A percentile compares a stretch with the other conserved stretches of the same genome.
Conservation (phyloP, 2,113 vertebrate genomes). For the Tragulus kanchil region DNA sequence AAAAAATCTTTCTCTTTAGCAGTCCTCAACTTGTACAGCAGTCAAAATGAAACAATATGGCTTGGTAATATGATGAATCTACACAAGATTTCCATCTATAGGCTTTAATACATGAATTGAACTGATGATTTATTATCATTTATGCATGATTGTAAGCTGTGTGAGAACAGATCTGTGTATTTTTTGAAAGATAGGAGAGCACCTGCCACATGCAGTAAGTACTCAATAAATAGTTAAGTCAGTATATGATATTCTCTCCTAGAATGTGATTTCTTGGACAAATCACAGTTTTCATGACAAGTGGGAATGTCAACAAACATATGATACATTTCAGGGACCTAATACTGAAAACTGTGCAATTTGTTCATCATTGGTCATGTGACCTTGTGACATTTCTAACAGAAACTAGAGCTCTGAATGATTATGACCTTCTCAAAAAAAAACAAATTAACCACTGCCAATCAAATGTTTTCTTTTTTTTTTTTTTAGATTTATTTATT, state of each 20-base stretch:
- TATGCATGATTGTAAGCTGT: background rate
- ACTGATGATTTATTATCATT: background rate
- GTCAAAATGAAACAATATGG: slow-evolving; percentile 18
- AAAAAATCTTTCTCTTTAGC: background rate
- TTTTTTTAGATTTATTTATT: background rate
- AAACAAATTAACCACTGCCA: background rate
- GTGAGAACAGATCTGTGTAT: background rate
- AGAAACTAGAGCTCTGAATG: background rate
- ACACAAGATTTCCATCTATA: background rate
- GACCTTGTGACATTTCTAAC: background rate
- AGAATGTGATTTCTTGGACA: background rate
- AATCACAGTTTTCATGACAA: background rate
- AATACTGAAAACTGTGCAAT: background rate
- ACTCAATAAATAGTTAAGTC: background rate
- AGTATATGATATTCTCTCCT: background rate
- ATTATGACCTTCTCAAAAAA: background rate
- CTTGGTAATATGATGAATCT: background rate
- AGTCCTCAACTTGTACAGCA: background rate
- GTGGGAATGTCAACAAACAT: background rate
- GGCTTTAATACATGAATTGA: background rate
- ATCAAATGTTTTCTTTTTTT: background rate
- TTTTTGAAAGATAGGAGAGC: background rate
- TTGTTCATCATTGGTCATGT: background rate
- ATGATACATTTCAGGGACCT: background rate
- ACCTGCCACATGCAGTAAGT: background rate